Conservation (phyloP, 2,113 vertebrate species). For the Butorides virescens region DNA sequence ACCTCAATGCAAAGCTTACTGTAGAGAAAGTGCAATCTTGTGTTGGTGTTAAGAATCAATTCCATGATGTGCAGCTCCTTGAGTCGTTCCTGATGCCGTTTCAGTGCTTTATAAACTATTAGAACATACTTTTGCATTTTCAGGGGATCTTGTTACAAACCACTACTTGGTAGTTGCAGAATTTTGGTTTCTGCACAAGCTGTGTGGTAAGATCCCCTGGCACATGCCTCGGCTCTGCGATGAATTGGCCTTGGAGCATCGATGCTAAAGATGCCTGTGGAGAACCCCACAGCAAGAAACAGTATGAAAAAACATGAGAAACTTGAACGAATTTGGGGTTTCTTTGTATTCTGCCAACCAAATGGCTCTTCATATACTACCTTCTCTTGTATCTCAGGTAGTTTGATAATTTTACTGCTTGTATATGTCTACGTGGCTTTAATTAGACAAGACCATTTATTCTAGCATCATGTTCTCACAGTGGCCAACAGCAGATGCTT, state of each 20-base stretch:
- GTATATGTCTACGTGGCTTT: background rate
- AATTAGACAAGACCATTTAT: background rate
- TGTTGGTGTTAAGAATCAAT: background rate
- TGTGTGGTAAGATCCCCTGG: background rate
- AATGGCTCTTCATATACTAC: background rate
- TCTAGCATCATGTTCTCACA: background rate
- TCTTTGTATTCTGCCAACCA: background rate
- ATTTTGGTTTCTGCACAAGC: background rate
- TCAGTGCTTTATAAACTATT: background rate
- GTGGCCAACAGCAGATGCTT: background rate
- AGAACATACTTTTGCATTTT: slow-evolving; percentile 21
- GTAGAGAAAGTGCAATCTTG: background rate
- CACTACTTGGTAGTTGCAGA: background rate
- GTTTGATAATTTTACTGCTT: background rate
- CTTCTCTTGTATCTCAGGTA: background rate
- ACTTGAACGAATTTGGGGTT: background rate
- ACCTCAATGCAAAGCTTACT: background rate
- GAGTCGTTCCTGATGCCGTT: background rate
- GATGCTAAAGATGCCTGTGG: background rate
- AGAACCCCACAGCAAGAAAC: background rate
- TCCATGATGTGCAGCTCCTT: background rate
- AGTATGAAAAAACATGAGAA: background rate
- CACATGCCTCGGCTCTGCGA: rapidly evolving
- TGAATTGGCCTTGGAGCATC: background rate
- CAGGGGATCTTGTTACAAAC: background rate